Percentiles rank a stretch among this genome's conserved stretches.
Evolutionary conservation across 2,797 vertebrate species (phyloP).

Genomic region (Rhinogobio ventralis): DNA sequence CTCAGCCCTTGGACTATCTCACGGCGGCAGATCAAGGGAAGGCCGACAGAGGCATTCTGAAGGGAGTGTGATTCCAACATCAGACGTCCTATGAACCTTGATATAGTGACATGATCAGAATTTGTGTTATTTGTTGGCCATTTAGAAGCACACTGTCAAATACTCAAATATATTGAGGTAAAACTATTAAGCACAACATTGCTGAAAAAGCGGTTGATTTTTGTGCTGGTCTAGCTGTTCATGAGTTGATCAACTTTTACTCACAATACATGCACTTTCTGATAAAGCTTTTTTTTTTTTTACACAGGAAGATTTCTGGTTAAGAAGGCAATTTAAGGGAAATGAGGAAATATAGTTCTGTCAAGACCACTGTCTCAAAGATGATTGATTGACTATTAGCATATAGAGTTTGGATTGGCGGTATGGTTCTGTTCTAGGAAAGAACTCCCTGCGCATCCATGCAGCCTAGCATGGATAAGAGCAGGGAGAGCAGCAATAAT

Average conservation of each 20-base stretch:
- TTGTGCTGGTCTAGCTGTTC: not conserved
- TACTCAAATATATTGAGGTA: not conserved
- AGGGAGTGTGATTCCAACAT: not conserved
- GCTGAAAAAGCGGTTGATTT: not conserved
- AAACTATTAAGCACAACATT: not conserved
- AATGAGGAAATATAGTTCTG: not conserved
- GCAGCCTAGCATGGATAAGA: too few relatives aligned
- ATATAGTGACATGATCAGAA: not conserved
- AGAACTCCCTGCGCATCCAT: too few relatives aligned
- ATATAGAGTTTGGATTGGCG: too few relatives aligned
- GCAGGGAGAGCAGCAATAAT: too few relatives aligned
- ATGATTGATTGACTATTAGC: too few relatives aligned
- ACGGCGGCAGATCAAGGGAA: not conserved
- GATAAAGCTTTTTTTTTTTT: not conserved
- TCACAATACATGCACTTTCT: not conserved
- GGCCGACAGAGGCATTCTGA: not conserved
- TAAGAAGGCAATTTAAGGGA: not conserved
- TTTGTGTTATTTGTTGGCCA: not conserved
- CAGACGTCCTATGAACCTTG: not conserved
- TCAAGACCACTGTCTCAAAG: too few relatives aligned
- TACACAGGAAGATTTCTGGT: not conserved
- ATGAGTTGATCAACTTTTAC: not conserved
- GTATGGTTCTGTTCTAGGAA: too few relatives aligned
- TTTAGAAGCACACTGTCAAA: not conserved
- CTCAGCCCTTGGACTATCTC: not conserved